Conservation (phyloP, 2,888 invertebrate species). For the Willowsia nigromaculata region DNA sequence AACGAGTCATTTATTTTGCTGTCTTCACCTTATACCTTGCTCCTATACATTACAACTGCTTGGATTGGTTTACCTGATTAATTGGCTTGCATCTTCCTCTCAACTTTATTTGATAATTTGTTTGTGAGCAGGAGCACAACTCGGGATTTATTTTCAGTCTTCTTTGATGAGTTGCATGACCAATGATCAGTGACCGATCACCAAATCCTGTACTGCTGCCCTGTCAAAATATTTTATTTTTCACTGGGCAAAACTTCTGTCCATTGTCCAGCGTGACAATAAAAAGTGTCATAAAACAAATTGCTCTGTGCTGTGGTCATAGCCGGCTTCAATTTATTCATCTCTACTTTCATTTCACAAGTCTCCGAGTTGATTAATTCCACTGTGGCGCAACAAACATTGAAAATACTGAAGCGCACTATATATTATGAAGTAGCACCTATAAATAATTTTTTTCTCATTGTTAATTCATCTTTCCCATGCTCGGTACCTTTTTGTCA, state of each 20-base stretch:
- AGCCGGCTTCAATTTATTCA: neutral
- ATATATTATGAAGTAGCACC: neutral
- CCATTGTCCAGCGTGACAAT: slow-evolving; percentile 42
- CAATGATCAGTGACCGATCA: neutral
- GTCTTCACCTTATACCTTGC: slow-evolving; percentile 12
- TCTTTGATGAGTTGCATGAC: neutral
- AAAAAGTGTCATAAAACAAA: slow-evolving; percentile 49
- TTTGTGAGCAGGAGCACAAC: slow-evolving; percentile 18
- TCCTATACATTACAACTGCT: neutral
- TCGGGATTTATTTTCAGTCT: slow-evolving; percentile 10
- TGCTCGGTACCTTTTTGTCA: slow-evolving; percentile 18
- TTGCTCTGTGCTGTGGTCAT: neutral
- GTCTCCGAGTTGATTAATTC: slow-evolving; percentile 15
- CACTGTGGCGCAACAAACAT: too few relatives aligned
- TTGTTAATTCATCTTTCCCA: neutral
- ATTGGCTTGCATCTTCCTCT: neutral
- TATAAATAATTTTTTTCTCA: slow-evolving; percentile 11
- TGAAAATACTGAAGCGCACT: too few relatives aligned
- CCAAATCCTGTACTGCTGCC: neutral
- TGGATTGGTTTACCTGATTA: slow-evolving; percentile 16
- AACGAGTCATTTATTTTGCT: slow-evolving; percentile 40
- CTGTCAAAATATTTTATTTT: slow-evolving; percentile 32
- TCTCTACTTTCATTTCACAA: neutral
- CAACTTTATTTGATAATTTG: neutral
- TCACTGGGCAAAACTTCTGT: neutral